Percentiles rank a stretch among this genome's conserved stretches.
These are phyloP conservation scores for Pagrus major DNA, from an alignment of 2,113 vertebrate species.

Conservation along the genomic window DNA sequence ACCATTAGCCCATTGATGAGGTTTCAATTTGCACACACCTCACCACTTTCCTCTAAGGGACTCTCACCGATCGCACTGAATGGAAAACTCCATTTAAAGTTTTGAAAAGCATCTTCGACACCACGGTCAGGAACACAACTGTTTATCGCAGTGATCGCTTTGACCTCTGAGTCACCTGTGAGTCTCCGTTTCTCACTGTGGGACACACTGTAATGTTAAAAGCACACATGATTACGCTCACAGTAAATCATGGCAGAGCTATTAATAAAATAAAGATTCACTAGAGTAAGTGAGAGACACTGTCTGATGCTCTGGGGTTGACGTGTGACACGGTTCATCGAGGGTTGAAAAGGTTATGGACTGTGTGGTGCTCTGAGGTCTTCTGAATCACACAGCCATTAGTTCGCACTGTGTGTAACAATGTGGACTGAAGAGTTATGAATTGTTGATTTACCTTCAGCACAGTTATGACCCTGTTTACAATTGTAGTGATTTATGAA, in stretches of 20 bases:
- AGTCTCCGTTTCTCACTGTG: neutral
- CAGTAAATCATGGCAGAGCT: neutral
- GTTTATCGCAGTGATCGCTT: neutral
- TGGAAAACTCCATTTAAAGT: conserved; percentile 50
- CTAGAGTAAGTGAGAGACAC: neutral
- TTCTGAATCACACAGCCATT: conserved; percentile 12
- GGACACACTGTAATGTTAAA: neutral
- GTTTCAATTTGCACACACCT: conserved; percentile 48
- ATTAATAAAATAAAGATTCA: neutral
- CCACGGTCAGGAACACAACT: neutral
- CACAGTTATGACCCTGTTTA: conserved; percentile 9
- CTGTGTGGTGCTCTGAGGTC: conserved; percentile 9
- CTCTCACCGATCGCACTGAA: conserved; percentile 24
- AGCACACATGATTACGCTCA: neutral
- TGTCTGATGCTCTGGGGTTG: neutral
- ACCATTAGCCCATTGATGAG: conserved; percentile 54
- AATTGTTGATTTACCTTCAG: conserved; percentile 29
- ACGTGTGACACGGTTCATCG: conserved; percentile 27
- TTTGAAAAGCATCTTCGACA: conserved; percentile 16
- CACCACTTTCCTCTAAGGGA: neutral
- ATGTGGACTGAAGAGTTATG: neutral
- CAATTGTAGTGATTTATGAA: neutral
- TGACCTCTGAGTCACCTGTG: neutral
- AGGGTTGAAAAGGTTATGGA: neutral
- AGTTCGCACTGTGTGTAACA: neutral